phyloP scores from a whole-genome alignment of 1,140 invertebrate species.

The Monomorium pharaonis region DNA sequence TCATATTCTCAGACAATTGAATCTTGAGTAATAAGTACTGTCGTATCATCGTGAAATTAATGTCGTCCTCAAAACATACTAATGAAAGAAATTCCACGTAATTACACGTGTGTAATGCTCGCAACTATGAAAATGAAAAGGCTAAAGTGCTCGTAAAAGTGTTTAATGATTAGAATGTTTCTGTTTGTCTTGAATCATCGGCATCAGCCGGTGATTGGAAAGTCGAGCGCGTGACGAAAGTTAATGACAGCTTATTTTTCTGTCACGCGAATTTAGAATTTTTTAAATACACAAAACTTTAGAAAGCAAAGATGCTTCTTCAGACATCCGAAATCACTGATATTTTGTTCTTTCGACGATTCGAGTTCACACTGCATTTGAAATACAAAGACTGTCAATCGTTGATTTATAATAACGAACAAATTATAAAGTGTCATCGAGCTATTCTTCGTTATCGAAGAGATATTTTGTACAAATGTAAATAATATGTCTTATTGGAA shows the following conservation, averaged over 20 bases:
- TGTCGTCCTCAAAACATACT: background rate
- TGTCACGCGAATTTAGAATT: slow-evolving; percentile 35
- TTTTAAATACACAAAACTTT: background rate
- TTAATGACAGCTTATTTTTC: slow-evolving; percentile 18
- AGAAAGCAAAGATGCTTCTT: background rate
- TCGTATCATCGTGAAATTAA: background rate
- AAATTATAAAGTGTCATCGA: background rate
- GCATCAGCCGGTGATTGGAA: slow-evolving; percentile 34
- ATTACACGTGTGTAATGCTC: slow-evolving; percentile 6
- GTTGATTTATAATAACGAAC: background rate
- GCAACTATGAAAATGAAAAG: slow-evolving; percentile 13
- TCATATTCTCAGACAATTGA: background rate
- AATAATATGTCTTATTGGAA: background rate
- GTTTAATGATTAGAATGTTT: slow-evolving; percentile 28
- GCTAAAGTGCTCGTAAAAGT: background rate
- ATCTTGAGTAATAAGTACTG: slow-evolving; percentile 9
- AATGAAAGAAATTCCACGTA: slow-evolving; percentile 14
- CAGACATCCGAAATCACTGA: background rate
- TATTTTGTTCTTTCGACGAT: background rate
- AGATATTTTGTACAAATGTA: background rate
- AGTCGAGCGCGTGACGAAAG: slow-evolving; percentile 37
- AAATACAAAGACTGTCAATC: background rate
- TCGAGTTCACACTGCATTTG: too few species aligned
- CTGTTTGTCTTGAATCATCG: slow-evolving; percentile 12
- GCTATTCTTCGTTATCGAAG: background rate